phyloP scores from a whole-genome alignment of 2,797 vertebrate species.

The Muscicapa comitata region DNA sequence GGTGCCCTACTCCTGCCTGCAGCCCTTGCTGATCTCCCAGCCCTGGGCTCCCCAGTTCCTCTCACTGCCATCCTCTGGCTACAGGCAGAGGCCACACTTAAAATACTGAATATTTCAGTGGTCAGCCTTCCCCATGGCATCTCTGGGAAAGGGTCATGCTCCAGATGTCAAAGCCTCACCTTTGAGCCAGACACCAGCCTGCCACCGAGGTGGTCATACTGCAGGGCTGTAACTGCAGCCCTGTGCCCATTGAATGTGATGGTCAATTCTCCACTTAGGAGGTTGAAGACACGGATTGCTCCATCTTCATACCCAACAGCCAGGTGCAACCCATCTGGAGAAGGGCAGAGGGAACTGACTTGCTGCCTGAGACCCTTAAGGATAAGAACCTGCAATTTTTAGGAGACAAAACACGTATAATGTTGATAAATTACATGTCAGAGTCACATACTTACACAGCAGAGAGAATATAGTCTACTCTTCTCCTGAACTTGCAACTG shows the following conservation, averaged over 20 bases:
- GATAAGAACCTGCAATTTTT: conserved; percentile 84
- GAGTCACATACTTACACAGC: not conserved
- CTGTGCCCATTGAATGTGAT: conserved; percentile 96
- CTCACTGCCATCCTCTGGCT: not conserved
- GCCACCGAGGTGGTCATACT: conserved; percentile 88
- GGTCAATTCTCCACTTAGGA: conserved; percentile 85
- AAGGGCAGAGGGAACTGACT: conserved; percentile 87
- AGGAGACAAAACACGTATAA: not conserved
- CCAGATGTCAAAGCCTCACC: conserved; percentile 69
- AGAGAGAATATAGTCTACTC: not conserved
- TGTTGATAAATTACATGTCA: not conserved
- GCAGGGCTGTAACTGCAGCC: conserved; percentile 85
- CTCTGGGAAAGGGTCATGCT: not conserved
- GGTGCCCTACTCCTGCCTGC: not conserved
- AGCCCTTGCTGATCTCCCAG: not conserved
- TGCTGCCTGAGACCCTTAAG: conserved; percentile 91
- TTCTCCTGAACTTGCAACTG: not conserved
- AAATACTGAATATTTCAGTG: not conserved
- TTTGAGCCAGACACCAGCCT: conserved; percentile 91
- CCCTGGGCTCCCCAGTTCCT: not conserved
- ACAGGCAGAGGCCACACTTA: not conserved
- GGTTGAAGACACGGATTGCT: conserved; percentile 86
- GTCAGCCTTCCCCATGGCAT: not conserved
- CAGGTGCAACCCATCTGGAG: conserved; percentile 88
- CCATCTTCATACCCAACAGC: conserved; percentile 96